Evolutionary conservation across 37 sponge, comb jelly and placozoan species (phyloP).

Genomic region (Aphrocallistes beatrix): DNA sequence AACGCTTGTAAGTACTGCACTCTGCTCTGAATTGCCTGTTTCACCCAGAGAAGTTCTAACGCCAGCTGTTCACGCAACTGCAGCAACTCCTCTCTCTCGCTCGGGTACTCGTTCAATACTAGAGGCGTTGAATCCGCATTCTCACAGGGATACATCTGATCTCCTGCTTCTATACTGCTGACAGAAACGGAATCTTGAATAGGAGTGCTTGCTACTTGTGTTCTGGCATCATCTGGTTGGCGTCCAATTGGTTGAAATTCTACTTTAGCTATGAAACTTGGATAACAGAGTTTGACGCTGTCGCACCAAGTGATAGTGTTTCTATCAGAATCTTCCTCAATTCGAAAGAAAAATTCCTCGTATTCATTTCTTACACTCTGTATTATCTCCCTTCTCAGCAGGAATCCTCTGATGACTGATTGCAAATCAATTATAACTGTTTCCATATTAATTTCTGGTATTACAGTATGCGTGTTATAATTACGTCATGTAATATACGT

Average conservation of each 20-base stretch:
- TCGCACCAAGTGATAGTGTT: background rate
- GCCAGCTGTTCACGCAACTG: slow-evolving; percentile 36
- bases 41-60: slow-evolving; percentile 64
- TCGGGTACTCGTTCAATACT: background rate
- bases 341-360: background rate
- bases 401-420: background rate
- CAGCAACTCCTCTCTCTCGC: background rate
- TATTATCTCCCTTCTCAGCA: background rate
- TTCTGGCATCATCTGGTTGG: background rate
- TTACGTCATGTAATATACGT: too few species aligned
- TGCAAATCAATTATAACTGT: background rate
- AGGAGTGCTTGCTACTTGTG: background rate
- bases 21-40: slow-evolving; percentile 65
- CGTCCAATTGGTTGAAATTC: background rate
- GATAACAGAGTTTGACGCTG: background rate
- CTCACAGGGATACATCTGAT: background rate
- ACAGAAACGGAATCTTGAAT: background rate
- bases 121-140: background rate
- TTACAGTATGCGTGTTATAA: too few species aligned
- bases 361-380: background rate
- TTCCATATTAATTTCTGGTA: background rate
- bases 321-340: background rate
- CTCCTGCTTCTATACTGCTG: background rate
- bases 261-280: background rate
- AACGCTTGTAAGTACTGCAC: slow-evolving; percentile 27